Conservation (phyloP, 1,140 invertebrate species). For the Proctacanthus coquilletti region DNA sequence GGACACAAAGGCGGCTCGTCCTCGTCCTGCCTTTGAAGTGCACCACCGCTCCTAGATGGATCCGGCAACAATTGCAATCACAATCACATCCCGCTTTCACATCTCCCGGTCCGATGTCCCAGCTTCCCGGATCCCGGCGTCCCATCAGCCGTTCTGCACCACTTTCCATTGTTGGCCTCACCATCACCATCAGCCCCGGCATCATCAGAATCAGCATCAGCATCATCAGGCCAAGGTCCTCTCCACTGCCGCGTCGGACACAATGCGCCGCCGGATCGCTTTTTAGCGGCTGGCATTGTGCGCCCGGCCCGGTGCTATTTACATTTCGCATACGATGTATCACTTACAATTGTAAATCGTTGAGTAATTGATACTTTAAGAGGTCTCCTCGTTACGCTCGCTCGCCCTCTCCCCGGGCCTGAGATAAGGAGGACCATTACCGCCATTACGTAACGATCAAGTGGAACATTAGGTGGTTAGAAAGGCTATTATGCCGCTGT, state of each 20-base stretch:
- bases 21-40: too few relatives aligned
- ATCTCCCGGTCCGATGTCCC: too few relatives aligned
- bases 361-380: constrained; percentile 3
- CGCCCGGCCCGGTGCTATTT: background rate
- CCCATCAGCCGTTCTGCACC: too few relatives aligned
- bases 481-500: background rate
- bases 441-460: background rate
- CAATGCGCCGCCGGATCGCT: background rate
- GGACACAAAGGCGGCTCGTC: too few relatives aligned
- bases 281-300: background rate
- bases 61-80: too few relatives aligned
- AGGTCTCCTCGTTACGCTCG: background rate
- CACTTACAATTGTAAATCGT: constrained; percentile 2
- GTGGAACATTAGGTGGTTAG: background rate
- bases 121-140: too few relatives aligned
- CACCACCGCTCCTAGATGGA: too few relatives aligned
- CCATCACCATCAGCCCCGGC: background rate
- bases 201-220: background rate
- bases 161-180: too few relatives aligned
- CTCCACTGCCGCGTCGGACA: background rate
- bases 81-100: too few relatives aligned
- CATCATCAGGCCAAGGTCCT: background rate
- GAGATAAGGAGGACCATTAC: background rate
- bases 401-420: background rate
- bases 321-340: background rate